Base-by-base conservation (phyloP, 2,113 vertebrate genomes). In the Oophaga pumilio region DNA sequence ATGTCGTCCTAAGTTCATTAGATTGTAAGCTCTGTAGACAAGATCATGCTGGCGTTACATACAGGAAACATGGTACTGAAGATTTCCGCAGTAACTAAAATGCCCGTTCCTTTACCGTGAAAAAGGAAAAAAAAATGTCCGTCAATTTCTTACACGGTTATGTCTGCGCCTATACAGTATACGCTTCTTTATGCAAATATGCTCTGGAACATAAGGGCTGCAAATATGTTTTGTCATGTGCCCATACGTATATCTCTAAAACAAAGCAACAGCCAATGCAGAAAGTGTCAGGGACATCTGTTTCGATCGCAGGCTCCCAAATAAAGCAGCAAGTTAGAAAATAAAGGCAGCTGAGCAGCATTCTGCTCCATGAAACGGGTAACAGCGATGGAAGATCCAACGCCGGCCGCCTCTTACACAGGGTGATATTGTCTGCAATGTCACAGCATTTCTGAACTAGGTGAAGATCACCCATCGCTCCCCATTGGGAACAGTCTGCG, bases 261-360 rank as follows among this genome's bases (percentile, higher is more conserved):
- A 77, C 84, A 77, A 76, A 60, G 68, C 53, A 22, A 77, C 84
- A 77, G 57, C 57, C 84, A 78, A n/a, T 56, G 13, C 26, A 62
- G 17, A 52, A 85, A 77, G 84, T 85, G 84, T 85, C 24, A 33
- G 22, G 74, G 84, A 85, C 84, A 85, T 85, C 84, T 85, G 84
- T 22, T 85, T 64, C 33, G 28, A 43, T 85, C 59, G 84, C 71
- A 24, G 53, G 26, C 71, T 85, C 26, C 52, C 56, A 85, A 85
- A 85, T 85, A 74, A 85, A 85, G 56, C 69, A 85, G 68, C 71
- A 85, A 43, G 53, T 59, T 85, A 24, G 26, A n/a, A 76, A 76
- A 49, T 76, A 85, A 74, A 85, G 53, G 26, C 52, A 50, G 52
- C 76, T 79, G 76, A 57, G 77, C 52, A 12, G 50, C 50, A 59